Percentiles rank a stretch among this genome's conserved stretches.
phyloP scores from a whole-genome alignment of 1,140 invertebrate species.

The Wiebesia pumilae region DNA sequence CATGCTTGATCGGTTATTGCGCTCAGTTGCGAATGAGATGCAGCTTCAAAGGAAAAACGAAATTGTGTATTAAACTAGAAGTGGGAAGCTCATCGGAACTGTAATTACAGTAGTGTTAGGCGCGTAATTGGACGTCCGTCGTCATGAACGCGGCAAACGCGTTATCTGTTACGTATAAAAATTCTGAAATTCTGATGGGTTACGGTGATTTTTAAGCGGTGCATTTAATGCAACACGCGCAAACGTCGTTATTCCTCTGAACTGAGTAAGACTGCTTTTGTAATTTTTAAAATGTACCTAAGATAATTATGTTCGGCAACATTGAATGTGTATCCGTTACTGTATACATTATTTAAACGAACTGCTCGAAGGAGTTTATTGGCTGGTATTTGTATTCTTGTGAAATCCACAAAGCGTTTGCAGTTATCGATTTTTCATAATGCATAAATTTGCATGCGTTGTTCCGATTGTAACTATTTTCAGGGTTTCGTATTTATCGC shows the following conservation, averaged over 20 bases:
- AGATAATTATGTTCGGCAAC: neutral
- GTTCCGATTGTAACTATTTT: too few relatives aligned
- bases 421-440: too few relatives aligned
- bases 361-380: neutral
- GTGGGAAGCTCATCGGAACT: neutral
- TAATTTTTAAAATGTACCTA: neutral
- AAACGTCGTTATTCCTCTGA: neutral
- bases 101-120: neutral
- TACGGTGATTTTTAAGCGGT: neutral
- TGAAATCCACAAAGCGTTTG: too few relatives aligned
- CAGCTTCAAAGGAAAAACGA: neutral
- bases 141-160: neutral
- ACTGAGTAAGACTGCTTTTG: neutral
- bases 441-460: too few relatives aligned
- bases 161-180: neutral
- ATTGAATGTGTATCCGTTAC: neutral
- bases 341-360: neutral
- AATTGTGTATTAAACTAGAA: conserved; percentile 5
- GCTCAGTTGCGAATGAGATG: neutral
- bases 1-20: neutral
- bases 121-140: conserved; percentile 14
- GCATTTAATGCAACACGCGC: neutral
- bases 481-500: too few relatives aligned
- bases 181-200: neutral
- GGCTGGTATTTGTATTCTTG: too few relatives aligned